Evolutionary conservation across 2,797 vertebrate species (phyloP).

Genomic region (Hafferia zeledoni): DNA sequence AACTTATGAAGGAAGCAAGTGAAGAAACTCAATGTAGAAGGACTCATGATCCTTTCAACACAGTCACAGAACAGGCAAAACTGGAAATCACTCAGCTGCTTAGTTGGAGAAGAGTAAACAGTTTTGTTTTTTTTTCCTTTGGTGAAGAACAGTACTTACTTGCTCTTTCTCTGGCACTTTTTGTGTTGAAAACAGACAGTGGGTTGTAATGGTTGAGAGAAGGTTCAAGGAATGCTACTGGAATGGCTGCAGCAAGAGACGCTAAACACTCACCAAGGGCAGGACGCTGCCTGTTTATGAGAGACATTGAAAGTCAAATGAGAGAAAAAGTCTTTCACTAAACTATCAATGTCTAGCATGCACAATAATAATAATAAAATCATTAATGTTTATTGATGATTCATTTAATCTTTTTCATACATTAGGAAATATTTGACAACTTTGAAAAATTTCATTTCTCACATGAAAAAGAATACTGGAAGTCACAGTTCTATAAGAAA

Average conservation of each 20-base stretch:
- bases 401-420: neutral
- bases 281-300: conserved; percentile 87
- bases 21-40: neutral
- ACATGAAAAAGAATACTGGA: neutral
- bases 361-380: neutral
- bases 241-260: conserved; percentile 93
- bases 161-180: conserved; percentile 89
- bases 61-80: neutral
- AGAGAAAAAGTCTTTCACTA: neutral
- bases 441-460: neutral
- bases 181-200: conserved; percentile 94
- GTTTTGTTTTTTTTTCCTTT: no score
- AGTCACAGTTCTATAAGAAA: neutral
- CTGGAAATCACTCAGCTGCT: neutral
- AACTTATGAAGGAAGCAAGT: neutral
- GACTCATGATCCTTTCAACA: neutral
- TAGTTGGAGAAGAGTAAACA: neutral
- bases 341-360: neutral
- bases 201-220: conserved; percentile 92
- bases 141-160: conserved; percentile 80
- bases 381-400: neutral
- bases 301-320: neutral
- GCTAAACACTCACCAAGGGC: conserved; percentile 97
- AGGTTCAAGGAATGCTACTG: conserved; percentile 96
- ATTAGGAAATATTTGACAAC: neutral